Evolutionary conservation across 2,113 vertebrate species (phyloP).

Genomic region (Etia nguti): DNA sequence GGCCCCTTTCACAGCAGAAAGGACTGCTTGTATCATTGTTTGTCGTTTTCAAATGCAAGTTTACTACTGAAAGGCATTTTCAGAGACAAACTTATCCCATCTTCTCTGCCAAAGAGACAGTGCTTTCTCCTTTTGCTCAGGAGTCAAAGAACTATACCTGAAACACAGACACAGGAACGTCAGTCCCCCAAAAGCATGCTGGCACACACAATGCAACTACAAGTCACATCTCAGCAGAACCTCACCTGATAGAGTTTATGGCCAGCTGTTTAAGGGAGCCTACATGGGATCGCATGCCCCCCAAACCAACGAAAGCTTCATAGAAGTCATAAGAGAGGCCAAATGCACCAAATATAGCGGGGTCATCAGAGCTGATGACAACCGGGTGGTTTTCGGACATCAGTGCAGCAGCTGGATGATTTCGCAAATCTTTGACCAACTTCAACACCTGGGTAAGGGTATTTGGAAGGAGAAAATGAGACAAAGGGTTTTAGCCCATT

Average conservation of each 20-base stretch:
- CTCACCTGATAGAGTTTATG: constrained; percentile 85
- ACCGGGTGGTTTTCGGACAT: constrained; percentile 82
- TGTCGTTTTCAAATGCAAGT: neutral
- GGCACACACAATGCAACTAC: fast-evolving
- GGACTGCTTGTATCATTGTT: fast-evolving
- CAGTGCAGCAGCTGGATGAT: constrained; percentile 79
- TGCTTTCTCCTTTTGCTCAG: constrained; percentile 60
- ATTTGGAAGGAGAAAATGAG: neutral
- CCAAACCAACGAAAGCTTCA: constrained; percentile 84
- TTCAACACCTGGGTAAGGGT: constrained; percentile 74
- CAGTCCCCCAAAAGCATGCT: neutral
- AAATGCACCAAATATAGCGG: constrained; percentile 77
- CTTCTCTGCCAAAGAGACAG: constrained; percentile 73
- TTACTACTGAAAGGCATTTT: constrained; percentile 33
- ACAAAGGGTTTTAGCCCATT: neutral
- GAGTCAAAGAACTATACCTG: constrained; percentile 82
- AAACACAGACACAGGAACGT: neutral
- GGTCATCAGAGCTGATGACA: constrained; percentile 88
- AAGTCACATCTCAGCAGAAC: neutral
- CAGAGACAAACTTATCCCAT: constrained; percentile 82
- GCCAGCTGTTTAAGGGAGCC: constrained; percentile 84
- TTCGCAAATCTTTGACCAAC: constrained; percentile 81
- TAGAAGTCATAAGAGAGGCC: constrained; percentile 91
- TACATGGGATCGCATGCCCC: constrained; percentile 76
- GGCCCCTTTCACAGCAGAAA: neutral